phyloP scores from a whole-genome alignment of 2,797 vertebrate genomes.

The Gallinago stenura region DNA sequence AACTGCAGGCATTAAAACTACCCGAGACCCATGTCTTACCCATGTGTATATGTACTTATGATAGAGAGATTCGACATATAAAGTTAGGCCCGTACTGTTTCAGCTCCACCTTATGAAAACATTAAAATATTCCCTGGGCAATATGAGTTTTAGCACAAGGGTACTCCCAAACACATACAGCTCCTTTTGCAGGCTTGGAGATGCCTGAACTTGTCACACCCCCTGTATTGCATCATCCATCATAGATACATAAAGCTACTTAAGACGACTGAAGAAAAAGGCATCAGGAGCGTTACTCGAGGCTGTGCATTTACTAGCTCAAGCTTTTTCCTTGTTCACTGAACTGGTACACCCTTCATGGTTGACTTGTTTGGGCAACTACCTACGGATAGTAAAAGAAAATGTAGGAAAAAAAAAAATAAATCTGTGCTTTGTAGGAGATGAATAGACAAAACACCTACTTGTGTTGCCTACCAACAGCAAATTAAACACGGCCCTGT shows the following conservation, averaged over 20 bases:
- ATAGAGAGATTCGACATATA: neutral
- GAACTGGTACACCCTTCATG: neutral
- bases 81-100: neutral
- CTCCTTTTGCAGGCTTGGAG: neutral
- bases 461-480: neutral
- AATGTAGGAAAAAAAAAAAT: neutral
- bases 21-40: neutral
- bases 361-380: neutral
- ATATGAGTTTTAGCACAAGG: neutral
- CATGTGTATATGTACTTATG: accelerated
- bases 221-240: neutral
- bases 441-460: neutral
- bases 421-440: neutral
- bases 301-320: slow-evolving; percentile 8
- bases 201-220: neutral
- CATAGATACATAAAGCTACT: neutral
- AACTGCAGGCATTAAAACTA: neutral
- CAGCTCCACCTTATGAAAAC: neutral
- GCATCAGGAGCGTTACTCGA: neutral
- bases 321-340: slow-evolving; percentile 1
- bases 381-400: neutral
- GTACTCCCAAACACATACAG: neutral
- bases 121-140: neutral
- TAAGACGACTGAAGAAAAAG: neutral
- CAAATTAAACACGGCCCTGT: neutral